Conservation (phyloP, 2,888 invertebrate genomes). For the Hirtodrosophila alboralis region DNA sequence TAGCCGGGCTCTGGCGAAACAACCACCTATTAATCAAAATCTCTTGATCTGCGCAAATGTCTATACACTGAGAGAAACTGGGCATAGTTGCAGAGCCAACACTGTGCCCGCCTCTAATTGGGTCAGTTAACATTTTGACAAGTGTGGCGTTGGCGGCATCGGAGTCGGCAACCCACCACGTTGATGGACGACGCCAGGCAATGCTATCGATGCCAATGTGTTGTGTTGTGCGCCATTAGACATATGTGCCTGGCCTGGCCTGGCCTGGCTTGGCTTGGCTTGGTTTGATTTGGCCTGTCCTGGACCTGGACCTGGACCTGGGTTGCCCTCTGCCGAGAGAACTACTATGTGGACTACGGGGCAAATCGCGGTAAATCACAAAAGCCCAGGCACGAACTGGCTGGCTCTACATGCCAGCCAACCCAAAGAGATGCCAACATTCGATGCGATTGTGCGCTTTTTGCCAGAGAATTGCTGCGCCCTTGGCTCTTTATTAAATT, state of each 20-base stretch:
- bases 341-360: slow-evolving; percentile 22
- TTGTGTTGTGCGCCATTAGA: slow-evolving; percentile 28
- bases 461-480: slow-evolving; percentile 39
- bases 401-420: slow-evolving; percentile 16
- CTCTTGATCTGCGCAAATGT: slow-evolving; percentile 73
- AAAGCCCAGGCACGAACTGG: slow-evolving; percentile 66
- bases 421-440: slow-evolving; percentile 28
- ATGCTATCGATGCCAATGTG: slow-evolving; percentile 33
- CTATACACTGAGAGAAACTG: slow-evolving; percentile 64
- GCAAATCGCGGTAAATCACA: slow-evolving; percentile 76
- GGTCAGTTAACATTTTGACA: slow-evolving; percentile 50
- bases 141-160: slow-evolving; percentile 69
- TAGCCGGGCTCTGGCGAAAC: slow-evolving; percentile 45
- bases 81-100: background rate
- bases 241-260: slow-evolving; percentile 30
- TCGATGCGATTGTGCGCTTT: slow-evolving; percentile 20
- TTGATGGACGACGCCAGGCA: slow-evolving; percentile 66
- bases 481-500: slow-evolving; percentile 79
- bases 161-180: slow-evolving; percentile 70
- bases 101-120: slow-evolving; percentile 51
- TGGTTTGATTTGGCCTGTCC: slow-evolving; percentile 19
- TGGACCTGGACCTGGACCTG: too few relatives aligned
- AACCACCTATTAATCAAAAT: slow-evolving; percentile 78
- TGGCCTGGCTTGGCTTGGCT: slow-evolving; percentile 15
- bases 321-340: slow-evolving; percentile 18